Conservation (phyloP, 2,797 vertebrate genomes). For the Pelochelys cantorii region DNA sequence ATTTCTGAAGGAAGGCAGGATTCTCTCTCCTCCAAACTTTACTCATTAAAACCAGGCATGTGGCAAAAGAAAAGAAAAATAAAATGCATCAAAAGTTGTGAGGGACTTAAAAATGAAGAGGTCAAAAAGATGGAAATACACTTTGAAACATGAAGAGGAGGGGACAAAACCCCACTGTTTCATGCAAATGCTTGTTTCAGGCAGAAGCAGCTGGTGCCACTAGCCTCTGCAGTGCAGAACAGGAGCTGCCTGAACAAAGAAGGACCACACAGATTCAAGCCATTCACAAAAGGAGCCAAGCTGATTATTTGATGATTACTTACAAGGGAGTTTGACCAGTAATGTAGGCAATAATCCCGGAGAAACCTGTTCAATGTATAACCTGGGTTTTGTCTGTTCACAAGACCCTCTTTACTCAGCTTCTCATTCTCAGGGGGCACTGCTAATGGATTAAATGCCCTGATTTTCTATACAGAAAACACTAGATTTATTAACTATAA, state of each 20-base stretch:
- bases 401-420: slow-evolving; percentile 73
- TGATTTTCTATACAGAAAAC: slow-evolving; percentile 35
- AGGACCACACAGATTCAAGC: slow-evolving; percentile 74
- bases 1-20: slow-evolving; percentile 58
- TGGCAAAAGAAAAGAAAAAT: slow-evolving; percentile 21
- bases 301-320: slow-evolving; percentile 74
- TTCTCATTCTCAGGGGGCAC: slow-evolving; percentile 65
- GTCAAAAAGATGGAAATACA: slow-evolving; percentile 50
- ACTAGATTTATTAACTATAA: slow-evolving; percentile 25
- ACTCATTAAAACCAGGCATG: slow-evolving; percentile 48
- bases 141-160: slow-evolving; percentile 28
- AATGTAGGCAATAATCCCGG: slow-evolving; percentile 67
- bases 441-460: slow-evolving; percentile 56
- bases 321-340: slow-evolving; percentile 67
- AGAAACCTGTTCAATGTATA: slow-evolving; percentile 74
- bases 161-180: neutral
- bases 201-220: slow-evolving; percentile 74
- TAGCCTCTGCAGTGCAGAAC: slow-evolving; percentile 62
- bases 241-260: slow-evolving; percentile 73
- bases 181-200: slow-evolving; percentile 65
- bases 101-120: slow-evolving; percentile 15
- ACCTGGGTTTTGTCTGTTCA: slow-evolving; percentile 57
- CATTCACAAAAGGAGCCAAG: slow-evolving; percentile 69
- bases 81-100: neutral
- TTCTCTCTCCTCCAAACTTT: slow-evolving; percentile 38